Evolutionary conservation across 2,797 vertebrate species (phyloP), one percentile per base, ranked within the genome.

Genomic region (Melopsittacus undulatus): DNA sequence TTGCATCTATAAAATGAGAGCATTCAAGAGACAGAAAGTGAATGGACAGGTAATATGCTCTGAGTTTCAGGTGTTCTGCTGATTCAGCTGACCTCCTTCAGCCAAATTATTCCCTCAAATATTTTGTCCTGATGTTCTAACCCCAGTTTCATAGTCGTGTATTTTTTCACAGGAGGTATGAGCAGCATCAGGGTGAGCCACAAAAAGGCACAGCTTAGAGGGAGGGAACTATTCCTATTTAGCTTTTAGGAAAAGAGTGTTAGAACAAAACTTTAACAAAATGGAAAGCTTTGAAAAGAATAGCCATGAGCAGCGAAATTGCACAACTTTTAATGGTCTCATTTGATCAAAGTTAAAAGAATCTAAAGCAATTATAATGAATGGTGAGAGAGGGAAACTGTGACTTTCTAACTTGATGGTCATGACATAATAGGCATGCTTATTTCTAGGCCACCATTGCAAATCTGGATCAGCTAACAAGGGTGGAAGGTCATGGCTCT

Each of bases 341-440:
- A 48, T 84, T 89, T 73, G 45, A 75, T 68, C 57, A 59, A 87
- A 94, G 54, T 43, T 13, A 75, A 66, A 89, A 83, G 73, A 92
- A 68, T 57, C 9, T 27, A 81, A 43, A 81, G 23, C 7, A 74
- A 73, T 72, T 75, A 20, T 15, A 68, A 73, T 45, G 70, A 86
- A 83, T 66, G 22, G 15, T 69, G 40, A 38, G 45, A 81, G 52
- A 70, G 36, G 29, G 27, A 86, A 85, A 59, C 12, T 51, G 23
- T 34, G 62, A 69, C 69, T 83, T 92, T 85, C 23, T 72, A 49
- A 68, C 42, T 83, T 43, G 57, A 75, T 49, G 27, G 62, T 75
- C 38, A 69, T 0, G 0, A 38, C 40, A n/a, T 36, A 54, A 62
- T 15, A 78, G 48, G 17, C 30, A 23, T 0, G 0, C 29, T 85